Evolutionary conservation across 2,888 invertebrate genomes (phyloP), one percentile per base, ranked within the genome.

Genomic region (Macaria liturata): DNA sequence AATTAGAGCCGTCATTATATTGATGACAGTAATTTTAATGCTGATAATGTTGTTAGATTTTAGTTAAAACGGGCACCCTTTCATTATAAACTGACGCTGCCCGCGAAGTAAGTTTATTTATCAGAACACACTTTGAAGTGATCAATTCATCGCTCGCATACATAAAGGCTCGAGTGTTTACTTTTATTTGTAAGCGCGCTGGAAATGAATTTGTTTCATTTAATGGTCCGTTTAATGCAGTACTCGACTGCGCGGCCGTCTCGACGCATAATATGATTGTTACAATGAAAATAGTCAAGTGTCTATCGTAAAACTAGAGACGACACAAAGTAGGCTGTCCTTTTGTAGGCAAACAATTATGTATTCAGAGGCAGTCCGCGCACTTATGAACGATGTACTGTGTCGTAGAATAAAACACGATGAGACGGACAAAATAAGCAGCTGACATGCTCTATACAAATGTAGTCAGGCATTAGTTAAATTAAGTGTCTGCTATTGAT

Each of bases 221-320:
- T 70, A 81, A 78, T 66, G 68, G 68, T 70, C 67, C 72, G 77
- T 75, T 74, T 65, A 73, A 70, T 70, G 68, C 70, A 70, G 68
- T 20, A 20, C 68, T 74, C 61, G 31, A 34, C 7, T 34, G 67
- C 60, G 62, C 68, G 74, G 72, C 77, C 71, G 78, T 76, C 75
- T 70, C 70, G 67, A 67, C 69, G 73, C 74, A 80, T 77, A 39
- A 39, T 39, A 79, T 78, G 74, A 85, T 83, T 82, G 81, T 82
- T 81, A 87, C 87, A 85, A 85, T 84, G 80, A 81, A 84, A 80
- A 81, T 79, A 83, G 83, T 80, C 81, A 86, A 85, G 83, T 81
- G 84, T 86, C 84, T 85, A 79, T 84, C 87, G 86, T 86, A 88
- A 86, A 86, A 86, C 81, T 83, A 82, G 76, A 83, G 76, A 82